Conservation (phyloP, 2,113 vertebrate genomes). For the Acrocephalus arundinaceus region DNA sequence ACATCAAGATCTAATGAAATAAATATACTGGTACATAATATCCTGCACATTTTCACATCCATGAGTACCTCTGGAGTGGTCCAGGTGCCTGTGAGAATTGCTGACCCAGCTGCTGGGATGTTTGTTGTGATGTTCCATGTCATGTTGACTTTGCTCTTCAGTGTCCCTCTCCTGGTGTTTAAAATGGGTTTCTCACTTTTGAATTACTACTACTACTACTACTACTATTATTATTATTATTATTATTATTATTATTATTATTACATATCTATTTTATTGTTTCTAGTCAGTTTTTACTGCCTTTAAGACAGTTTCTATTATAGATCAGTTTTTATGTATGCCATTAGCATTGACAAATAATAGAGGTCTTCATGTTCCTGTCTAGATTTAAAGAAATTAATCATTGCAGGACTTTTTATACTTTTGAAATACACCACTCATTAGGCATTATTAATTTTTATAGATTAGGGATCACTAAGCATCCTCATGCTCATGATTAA, state of each 20-base stretch:
- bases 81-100: neutral
- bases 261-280: neutral
- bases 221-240: neutral
- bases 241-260: neutral
- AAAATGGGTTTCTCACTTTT: neutral
- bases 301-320: neutral
- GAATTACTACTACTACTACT: accelerated
- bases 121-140: neutral
- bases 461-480: neutral
- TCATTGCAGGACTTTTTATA: neutral
- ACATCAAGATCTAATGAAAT: neutral
- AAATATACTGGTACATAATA: neutral
- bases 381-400: neutral
- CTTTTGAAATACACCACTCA: neutral
- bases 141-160: neutral
- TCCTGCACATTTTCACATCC: neutral
- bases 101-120: neutral
- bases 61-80: neutral
- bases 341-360: neutral
- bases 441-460: neutral
- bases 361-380: neutral
- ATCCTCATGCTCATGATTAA: neutral
- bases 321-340: neutral
- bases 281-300: neutral
- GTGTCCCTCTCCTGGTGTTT: neutral